Evolutionary conservation across 2,888 invertebrate species (phyloP).

Genomic region (Nemotelus nigrinus): DNA sequence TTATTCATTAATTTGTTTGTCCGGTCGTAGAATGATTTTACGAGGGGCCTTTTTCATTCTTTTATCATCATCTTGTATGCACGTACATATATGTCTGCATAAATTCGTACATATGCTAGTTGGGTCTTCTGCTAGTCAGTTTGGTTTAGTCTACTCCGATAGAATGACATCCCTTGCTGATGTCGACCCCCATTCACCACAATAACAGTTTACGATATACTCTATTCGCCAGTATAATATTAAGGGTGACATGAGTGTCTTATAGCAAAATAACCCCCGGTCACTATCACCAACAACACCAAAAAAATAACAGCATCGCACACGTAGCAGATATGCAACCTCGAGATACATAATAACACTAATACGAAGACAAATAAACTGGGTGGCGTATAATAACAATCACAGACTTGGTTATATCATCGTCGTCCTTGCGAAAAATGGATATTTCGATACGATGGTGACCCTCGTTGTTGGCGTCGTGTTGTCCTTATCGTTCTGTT

Average conservation of each 20-base stretch:
- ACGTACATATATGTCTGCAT: background rate
- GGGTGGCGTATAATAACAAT: conserved; percentile 44
- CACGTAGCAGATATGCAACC: conserved; percentile 7
- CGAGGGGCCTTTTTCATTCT: conserved; percentile 17
- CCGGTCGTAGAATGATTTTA: conserved; percentile 36
- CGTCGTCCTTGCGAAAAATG: conserved; percentile 7
- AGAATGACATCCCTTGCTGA: background rate
- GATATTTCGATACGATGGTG: conserved; percentile 18
- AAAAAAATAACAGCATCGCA: conserved; percentile 6
- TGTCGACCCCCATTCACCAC: background rate
- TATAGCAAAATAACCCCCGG: conserved; percentile 27
- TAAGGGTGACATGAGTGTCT: conserved; percentile 43
- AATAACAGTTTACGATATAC: conserved; percentile 26
- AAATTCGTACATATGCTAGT: no score
- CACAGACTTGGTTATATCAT: conserved; percentile 40
- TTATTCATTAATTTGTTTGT: conserved; percentile 51
- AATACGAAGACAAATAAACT: conserved; percentile 45
- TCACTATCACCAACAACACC: background rate
- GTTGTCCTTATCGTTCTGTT: conserved; percentile 36
- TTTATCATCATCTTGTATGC: background rate
- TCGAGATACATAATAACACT: conserved; percentile 39
- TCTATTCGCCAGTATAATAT: conserved; percentile 14
- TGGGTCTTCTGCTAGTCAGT: no score
- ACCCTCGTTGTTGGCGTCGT: background rate
- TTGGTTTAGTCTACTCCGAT: no score